Conservation (phyloP, 2,888 invertebrate genomes). For the Leptura quadrifasciata region DNA sequence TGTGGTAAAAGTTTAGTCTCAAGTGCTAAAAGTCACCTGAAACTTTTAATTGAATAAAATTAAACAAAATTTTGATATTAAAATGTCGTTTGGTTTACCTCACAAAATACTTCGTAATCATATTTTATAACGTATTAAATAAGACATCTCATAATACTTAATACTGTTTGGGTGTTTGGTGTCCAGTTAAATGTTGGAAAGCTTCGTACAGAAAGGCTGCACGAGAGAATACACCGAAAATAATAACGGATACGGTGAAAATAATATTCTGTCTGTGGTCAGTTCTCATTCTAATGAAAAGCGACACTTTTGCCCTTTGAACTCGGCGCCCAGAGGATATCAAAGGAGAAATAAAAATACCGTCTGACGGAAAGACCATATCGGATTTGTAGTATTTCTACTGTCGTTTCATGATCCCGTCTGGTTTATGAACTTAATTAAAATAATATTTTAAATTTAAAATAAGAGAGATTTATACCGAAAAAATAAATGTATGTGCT, state of each 20-base stretch:
- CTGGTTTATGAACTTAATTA: neutral
- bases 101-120: too few relatives aligned
- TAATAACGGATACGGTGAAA: conserved; percentile 19
- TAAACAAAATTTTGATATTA: too few relatives aligned
- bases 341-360: neutral
- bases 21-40: too few relatives aligned
- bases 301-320: conserved; percentile 36
- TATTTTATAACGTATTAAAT: too few relatives aligned
- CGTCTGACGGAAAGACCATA: neutral
- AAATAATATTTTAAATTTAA: neutral
- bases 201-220: neutral
- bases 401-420: neutral
- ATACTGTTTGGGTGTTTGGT: too few relatives aligned
- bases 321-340: neutral
- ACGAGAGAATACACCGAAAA: conserved; percentile 5
- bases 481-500: too few relatives aligned
- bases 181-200: conserved; percentile 12
- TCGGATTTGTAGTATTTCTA: neutral
- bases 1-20: too few relatives aligned
- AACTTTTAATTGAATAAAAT: too few relatives aligned
- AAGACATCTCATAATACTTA: too few relatives aligned
- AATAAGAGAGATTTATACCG: too few relatives aligned
- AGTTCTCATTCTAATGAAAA: conserved; percentile 22
- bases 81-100: too few relatives aligned
- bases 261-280: conserved; percentile 29